Conservation (phyloP, 2,888 invertebrate genomes). For the Drosophila ustulata region DNA sequence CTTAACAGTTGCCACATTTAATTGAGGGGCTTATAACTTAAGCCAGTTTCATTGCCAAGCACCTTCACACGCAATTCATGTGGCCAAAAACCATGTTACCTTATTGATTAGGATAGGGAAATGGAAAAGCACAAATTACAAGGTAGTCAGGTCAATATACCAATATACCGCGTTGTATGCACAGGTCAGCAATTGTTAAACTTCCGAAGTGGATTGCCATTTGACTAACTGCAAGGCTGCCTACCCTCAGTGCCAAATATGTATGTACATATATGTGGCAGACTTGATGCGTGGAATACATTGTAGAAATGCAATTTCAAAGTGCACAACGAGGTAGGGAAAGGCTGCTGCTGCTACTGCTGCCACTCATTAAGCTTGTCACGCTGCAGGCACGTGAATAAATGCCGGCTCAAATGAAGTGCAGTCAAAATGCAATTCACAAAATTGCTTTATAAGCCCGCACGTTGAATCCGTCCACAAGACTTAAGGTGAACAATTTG, state of each 20-base stretch:
- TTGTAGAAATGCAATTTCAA: conserved; percentile 30
- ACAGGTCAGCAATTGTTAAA: conserved; percentile 1
- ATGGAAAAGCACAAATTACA: background rate
- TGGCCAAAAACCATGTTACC: background rate
- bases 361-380: conserved; percentile 48
- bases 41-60: background rate
- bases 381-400: conserved; percentile 34
- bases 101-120: background rate
- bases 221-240: conserved; percentile 1
- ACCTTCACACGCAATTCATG: background rate
- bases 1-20: conserved; percentile 1
- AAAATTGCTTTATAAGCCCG: conserved; percentile 59
- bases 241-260: background rate
- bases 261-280: background rate
- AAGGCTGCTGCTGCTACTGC: background rate
- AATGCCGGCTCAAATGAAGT: conserved; percentile 39
- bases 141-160: background rate
- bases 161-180: background rate
- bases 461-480: background rate
- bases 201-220: background rate
- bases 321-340: conserved; percentile 14
- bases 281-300: conserved; percentile 8
- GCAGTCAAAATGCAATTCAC: conserved; percentile 43
- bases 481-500: conserved; percentile 19
- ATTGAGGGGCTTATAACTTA: conserved; percentile 5